A percentile compares a stretch with the other conserved stretches of the same genome.
These are phyloP conservation scores for Paratilapia polleni DNA, from an alignment of 2,113 vertebrate species.

Conservation along the genomic window DNA sequence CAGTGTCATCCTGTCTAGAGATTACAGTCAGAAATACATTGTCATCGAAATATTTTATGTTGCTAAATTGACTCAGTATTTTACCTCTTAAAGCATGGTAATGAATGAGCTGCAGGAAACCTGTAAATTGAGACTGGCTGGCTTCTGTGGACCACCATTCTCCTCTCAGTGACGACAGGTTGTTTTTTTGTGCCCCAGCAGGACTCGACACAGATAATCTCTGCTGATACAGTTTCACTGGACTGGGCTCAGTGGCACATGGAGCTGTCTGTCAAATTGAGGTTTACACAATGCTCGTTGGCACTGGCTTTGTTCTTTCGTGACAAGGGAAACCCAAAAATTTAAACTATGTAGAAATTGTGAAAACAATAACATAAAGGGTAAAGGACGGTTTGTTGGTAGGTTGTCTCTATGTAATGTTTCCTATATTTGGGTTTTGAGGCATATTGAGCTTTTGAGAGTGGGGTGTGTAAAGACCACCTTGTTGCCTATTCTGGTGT, in stretches of 20 bases:
- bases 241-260: conserved; percentile 65
- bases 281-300: conserved; percentile 42
- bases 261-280: conserved; percentile 74
- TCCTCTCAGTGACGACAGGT: conserved; percentile 58
- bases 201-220: conserved; percentile 60
- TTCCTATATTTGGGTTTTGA: not conserved
- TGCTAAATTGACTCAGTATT: fast-evolving
- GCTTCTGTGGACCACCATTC: conserved; percentile 1
- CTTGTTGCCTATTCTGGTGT: not conserved
- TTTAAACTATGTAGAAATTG: not conserved
- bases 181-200: conserved; percentile 56
- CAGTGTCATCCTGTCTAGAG: not conserved
- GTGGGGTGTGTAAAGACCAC: not conserved
- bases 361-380: not conserved
- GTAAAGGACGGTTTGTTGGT: not conserved
- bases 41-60: not conserved
- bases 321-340: conserved; percentile 11
- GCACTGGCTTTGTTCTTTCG: conserved; percentile 41
- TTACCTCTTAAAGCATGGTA: not conserved
- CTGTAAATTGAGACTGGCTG: conserved; percentile 1
- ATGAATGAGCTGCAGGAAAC: not conserved
- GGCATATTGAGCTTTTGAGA: not conserved
- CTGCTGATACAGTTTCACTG: conserved; percentile 66
- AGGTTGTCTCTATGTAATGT: not conserved
- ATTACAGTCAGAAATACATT: not conserved